Conservation (phyloP, 2,888 invertebrate species). For the Spisula solida region DNA sequence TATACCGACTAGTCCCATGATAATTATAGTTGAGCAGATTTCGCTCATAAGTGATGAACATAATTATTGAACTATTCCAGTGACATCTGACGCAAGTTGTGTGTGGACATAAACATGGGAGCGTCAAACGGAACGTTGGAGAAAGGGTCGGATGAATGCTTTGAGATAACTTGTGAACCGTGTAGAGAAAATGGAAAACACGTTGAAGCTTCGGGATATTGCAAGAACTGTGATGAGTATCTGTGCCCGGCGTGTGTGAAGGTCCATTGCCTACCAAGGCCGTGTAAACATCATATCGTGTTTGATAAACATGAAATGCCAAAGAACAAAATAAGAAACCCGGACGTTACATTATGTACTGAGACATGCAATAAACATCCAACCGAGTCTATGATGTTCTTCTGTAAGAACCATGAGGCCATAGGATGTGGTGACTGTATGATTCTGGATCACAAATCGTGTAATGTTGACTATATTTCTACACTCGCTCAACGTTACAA, state of each 20-base stretch:
- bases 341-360: not conserved
- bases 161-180: not conserved
- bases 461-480: not conserved
- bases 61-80: too few species aligned
- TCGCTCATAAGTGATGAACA: too few species aligned
- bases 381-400: not conserved
- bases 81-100: too few species aligned
- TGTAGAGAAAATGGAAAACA: not conserved
- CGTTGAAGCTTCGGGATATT: not conserved
- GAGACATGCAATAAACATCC: not conserved
- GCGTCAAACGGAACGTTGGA: not conserved
- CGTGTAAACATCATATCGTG: not conserved
- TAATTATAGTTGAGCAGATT: too few species aligned
- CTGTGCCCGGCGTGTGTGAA: not conserved
- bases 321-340: not conserved
- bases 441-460: not conserved
- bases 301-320: not conserved
- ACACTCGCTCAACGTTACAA: not conserved
- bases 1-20: too few species aligned
- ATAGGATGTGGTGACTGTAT: not conserved
- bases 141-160: not conserved
- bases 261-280: not conserved
- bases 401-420: not conserved
- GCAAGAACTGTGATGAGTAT: slow-evolving; percentile 4
- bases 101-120: not conserved